Base-by-base conservation (phyloP, 1,140 invertebrate genomes). In the Drosophila sp. region DNA sequence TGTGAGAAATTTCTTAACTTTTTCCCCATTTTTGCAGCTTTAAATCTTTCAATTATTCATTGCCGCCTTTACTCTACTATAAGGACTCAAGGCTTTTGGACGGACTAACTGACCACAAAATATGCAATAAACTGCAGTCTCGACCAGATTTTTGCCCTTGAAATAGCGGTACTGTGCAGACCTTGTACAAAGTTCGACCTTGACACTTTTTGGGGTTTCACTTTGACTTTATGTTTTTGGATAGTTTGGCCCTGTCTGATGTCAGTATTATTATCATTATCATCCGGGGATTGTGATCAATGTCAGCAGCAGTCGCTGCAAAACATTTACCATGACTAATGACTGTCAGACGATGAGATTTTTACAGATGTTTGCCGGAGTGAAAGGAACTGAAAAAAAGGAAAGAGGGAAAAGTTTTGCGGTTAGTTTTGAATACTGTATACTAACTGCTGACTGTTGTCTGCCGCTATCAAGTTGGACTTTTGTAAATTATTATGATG, bases 321-420 rank as follows among this genome's bases (percentile, higher is more conserved):
- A 18, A 54, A 65, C 64, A 62, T 65, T 87, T 89, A 43, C 73
- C 72, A 79, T 82, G 73, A 74, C 82, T 89, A 89, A 87, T 87
- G 84, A 89, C 69, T 87, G 82, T 87, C 82, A 87, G 58, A 61
- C 82, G 57, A 51, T 75, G 69, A 80, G 43, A 65, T 84, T 84
- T 80, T 59, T 66, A 45, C 56, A 66, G 34, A 71, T 75, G 65
- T 54, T 64, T 57, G 54, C 27, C 27, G n/a, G n/a, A 57, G 14
- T 36, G 34, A 53, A 38, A 14, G n/a, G 14, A 38, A 14, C 14
- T 6, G 25, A 7, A 27, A 56, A 46, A 46, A 8, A 34, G 16
- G 25, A 7, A 27, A 56, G 38, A 46, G 6, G 41, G 16, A 66
- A 72, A 66, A 74, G 45, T 66, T 66, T 58, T 57, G 62, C 21